These are phyloP conservation scores for Alexandromys oeconomus DNA, from an alignment of 2,797 vertebrate species.

Conservation along the genomic window DNA sequence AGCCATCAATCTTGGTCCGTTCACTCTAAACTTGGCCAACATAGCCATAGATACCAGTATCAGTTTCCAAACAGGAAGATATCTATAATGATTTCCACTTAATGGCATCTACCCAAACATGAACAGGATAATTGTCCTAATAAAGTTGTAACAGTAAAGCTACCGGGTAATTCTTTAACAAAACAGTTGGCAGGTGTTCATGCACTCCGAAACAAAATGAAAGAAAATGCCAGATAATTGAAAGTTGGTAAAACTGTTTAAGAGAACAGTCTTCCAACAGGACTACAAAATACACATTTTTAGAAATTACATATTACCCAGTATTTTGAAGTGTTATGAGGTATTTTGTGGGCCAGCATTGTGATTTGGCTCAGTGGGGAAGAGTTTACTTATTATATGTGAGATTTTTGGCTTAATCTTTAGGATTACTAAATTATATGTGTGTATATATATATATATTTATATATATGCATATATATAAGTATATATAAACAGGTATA, in stretches of 20 bases:
- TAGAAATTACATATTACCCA: background rate
- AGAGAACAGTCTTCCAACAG: background rate
- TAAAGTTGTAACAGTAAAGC: conserved; percentile 83
- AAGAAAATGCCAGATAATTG: conserved; percentile 74
- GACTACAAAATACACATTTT: conserved; percentile 1
- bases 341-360: background rate
- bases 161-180: conserved; percentile 84
- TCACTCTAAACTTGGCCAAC: background rate
- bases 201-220: conserved; percentile 85
- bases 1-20: background rate
- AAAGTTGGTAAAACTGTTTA: conserved; percentile 62
- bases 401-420: background rate
- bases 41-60: background rate
- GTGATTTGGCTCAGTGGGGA: background rate
- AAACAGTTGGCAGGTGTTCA: conserved; percentile 82
- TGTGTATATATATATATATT: too few species aligned
- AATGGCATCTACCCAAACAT: conserved; percentile 72
- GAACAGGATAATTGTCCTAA: conserved; percentile 51
- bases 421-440: background rate
- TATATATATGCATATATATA: too few species aligned
- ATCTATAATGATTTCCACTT: conserved; percentile 68
- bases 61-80: conserved; percentile 21
- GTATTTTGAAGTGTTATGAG: background rate
- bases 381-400: background rate
- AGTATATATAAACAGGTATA: too few species aligned